phyloP scores from a whole-genome alignment of 2,888 invertebrate species.

The Philonicus albiceps region DNA sequence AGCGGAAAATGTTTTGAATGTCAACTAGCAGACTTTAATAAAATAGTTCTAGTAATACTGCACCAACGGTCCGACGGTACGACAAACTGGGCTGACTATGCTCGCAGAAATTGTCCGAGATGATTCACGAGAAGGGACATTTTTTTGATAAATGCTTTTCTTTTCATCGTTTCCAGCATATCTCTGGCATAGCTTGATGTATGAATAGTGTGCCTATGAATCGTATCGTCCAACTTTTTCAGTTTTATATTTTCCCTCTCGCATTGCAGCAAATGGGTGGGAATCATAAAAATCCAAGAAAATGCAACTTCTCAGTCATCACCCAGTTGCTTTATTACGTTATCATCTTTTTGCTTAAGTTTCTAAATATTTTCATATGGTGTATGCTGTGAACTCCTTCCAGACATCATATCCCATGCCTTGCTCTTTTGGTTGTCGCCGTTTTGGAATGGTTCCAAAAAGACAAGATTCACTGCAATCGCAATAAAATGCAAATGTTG shows the following conservation, averaged over 20 bases:
- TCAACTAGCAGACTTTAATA: background rate
- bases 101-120: background rate
- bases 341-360: background rate
- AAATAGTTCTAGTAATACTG: background rate
- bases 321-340: background rate
- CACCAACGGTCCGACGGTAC: background rate
- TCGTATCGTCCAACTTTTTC: background rate
- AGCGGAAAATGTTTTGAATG: background rate
- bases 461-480: slow-evolving; percentile 16
- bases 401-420: background rate
- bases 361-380: background rate
- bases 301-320: background rate
- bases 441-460: slow-evolving; percentile 8
- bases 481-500: slow-evolving; percentile 37
- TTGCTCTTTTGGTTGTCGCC: background rate
- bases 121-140: background rate
- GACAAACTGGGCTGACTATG: background rate
- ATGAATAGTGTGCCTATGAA: background rate
- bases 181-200: background rate
- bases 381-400: background rate
- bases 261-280: background rate
- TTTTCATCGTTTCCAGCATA: background rate
- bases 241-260: background rate
- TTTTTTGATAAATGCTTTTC: background rate
- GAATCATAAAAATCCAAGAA: background rate